A percentile compares a stretch with the other conserved stretches of the same genome.
phyloP scores from a whole-genome alignment of 2,888 invertebrate species.

The Hedychridium roseum region DNA sequence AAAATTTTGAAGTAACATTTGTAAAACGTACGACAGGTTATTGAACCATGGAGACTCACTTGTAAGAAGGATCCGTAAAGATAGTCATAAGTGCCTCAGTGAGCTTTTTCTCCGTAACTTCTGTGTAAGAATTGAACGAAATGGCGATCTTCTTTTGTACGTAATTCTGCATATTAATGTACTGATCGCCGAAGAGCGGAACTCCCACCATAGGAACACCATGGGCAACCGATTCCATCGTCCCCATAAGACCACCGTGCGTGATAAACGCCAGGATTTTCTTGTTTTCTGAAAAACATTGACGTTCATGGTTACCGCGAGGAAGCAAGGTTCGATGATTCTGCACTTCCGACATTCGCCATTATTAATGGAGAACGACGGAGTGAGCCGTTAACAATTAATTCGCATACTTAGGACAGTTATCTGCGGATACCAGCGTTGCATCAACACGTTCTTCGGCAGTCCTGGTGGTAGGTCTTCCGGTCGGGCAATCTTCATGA shows the following conservation, averaged over 20 bases:
- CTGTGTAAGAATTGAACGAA: slow-evolving; percentile 15
- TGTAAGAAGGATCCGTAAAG: slow-evolving; percentile 34
- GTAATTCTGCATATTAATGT: slow-evolving; percentile 31
- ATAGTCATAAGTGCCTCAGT: slow-evolving; percentile 34
- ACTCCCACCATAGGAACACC: slow-evolving; percentile 52
- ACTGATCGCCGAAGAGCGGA: slow-evolving; percentile 54
- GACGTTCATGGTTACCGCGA: background rate
- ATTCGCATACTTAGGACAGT: slow-evolving; percentile 47
- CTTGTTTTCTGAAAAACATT: slow-evolving; percentile 43
- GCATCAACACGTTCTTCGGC: slow-evolving; percentile 53
- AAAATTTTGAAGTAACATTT: too few species aligned
- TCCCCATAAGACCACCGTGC: slow-evolving; percentile 53
- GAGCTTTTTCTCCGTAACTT: slow-evolving; percentile 38
- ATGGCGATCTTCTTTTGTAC: slow-evolving; percentile 33
- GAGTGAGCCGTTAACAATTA: too few species aligned
- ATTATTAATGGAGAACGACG: too few species aligned
- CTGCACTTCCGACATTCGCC: too few species aligned
- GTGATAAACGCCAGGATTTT: slow-evolving; percentile 51
- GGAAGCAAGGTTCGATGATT: too few species aligned
- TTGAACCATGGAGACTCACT: too few species aligned
- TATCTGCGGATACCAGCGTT: slow-evolving; percentile 51
- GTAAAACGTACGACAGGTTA: too few species aligned
- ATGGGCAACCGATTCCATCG: slow-evolving; percentile 45
- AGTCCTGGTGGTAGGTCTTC: slow-evolving; percentile 47
- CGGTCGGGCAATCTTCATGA: slow-evolving; percentile 50